Evolutionary conservation across 2,888 invertebrate genomes (phyloP).

Genomic region (Griposia aprilina): DNA sequence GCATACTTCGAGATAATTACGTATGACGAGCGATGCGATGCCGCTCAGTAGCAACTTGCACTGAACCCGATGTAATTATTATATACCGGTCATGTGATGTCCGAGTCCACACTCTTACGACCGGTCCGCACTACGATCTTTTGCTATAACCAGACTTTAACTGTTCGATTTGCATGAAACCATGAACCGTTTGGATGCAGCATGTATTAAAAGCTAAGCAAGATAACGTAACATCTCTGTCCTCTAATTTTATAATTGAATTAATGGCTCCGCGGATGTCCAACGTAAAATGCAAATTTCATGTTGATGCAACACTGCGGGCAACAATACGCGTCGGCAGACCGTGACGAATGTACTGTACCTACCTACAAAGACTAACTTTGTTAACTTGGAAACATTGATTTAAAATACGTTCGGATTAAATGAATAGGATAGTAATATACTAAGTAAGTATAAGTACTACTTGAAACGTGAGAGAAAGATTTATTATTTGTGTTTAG

Average conservation of each 20-base stretch:
- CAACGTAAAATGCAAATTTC: slow-evolving; percentile 88
- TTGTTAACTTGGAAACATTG: slow-evolving; percentile 79
- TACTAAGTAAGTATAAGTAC: slow-evolving; percentile 23
- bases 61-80: slow-evolving; percentile 79
- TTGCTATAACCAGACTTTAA: slow-evolving; percentile 63
- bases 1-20: slow-evolving; percentile 87
- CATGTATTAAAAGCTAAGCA: slow-evolving; percentile 60
- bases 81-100: slow-evolving; percentile 74
- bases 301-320: slow-evolving; percentile 81
- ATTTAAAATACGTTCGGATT: slow-evolving; percentile 73
- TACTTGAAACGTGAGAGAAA: slow-evolving; percentile 43
- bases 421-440: slow-evolving; percentile 35
- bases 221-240: slow-evolving; percentile 67
- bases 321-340: slow-evolving; percentile 81
- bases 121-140: slow-evolving; percentile 56
- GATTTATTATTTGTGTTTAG: slow-evolving; percentile 58
- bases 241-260: slow-evolving; percentile 82
- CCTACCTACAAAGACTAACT: slow-evolving; percentile 74
- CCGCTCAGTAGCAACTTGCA: slow-evolving; percentile 72
- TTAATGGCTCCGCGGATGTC: slow-evolving; percentile 82
- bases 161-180: slow-evolving; percentile 73
- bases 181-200: slow-evolving; percentile 67
- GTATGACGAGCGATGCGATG: slow-evolving; percentile 81
- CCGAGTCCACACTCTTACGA: slow-evolving; percentile 61
- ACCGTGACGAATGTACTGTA: slow-evolving; percentile 82